These are phyloP conservation scores for Amblyraja radiata DNA, from an alignment of 2,797 vertebrate species.

Conservation along the genomic window DNA sequence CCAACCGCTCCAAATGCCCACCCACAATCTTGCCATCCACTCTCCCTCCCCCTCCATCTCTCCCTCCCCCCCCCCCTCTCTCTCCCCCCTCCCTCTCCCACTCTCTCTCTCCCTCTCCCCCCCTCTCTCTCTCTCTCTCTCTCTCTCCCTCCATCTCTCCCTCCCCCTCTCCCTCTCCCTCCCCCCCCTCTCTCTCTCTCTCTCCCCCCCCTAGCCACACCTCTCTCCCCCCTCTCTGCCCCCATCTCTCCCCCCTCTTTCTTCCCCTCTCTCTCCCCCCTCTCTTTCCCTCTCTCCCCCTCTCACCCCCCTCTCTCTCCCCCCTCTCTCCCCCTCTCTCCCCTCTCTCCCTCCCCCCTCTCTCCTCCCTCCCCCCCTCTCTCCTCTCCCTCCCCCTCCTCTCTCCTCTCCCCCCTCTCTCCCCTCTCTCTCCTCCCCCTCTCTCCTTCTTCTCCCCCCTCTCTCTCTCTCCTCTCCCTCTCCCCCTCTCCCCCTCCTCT, in stretches of 20 bases:
- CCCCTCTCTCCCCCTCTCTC: constrained; percentile 42
- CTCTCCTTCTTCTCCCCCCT: too few species aligned
- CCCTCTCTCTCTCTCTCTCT: background rate
- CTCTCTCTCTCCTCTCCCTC: too few species aligned
- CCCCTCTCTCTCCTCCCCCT: too few species aligned
- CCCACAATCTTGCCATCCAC: constrained; percentile 39
- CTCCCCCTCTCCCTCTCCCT: constrained; percentile 39
- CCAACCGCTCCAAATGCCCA: too few species aligned
- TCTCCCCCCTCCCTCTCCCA: too few species aligned
- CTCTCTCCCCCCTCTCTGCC: background rate
- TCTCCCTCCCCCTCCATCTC: too few species aligned
- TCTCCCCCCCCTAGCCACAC: too few species aligned
- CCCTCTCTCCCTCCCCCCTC: constrained; percentile 39
- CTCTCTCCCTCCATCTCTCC: background rate
- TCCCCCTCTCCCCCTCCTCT: too few species aligned
- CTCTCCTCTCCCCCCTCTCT: too few species aligned
- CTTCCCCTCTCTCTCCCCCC: constrained; percentile 39
- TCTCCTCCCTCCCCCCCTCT: constrained; percentile 49
- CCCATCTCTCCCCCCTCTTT: background rate
- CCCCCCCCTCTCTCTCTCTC: constrained; percentile 28
- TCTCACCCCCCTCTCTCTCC: constrained; percentile 32
- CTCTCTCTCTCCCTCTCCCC: constrained; percentile 39
- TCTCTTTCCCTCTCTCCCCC: background rate
- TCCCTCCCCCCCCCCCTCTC: too few species aligned
- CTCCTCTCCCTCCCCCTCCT: constrained; percentile 52